A percentile compares a stretch with the other conserved stretches of the same genome.
Evolutionary conservation across 2,888 invertebrate genomes (phyloP).

Genomic region (Agrochola circellaris): DNA sequence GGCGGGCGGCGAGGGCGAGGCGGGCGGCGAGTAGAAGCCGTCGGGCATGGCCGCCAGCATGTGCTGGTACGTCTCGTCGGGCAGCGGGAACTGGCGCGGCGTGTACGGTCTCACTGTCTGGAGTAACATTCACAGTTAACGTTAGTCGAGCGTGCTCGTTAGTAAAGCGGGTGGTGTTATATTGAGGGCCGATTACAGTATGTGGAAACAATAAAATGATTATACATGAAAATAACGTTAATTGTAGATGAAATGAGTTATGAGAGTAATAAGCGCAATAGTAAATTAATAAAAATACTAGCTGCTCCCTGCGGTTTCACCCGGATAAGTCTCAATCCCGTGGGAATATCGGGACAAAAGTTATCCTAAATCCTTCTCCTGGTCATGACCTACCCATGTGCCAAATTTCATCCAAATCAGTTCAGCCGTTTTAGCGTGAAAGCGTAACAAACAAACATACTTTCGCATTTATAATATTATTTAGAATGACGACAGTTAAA

Average conservation of each 20-base stretch:
- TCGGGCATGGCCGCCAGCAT: slow-evolving; percentile 94
- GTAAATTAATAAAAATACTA: neutral
- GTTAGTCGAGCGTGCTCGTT: slow-evolving; percentile 62
- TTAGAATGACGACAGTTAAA: neutral
- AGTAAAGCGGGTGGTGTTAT: slow-evolving; percentile 53
- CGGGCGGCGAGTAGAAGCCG: slow-evolving; percentile 87
- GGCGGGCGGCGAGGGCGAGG: slow-evolving; percentile 55
- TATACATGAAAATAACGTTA: neutral
- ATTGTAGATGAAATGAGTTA: neutral
- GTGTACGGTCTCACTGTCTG: slow-evolving; percentile 94
- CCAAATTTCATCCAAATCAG: no score
- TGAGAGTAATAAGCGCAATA: neutral
- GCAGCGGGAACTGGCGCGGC: slow-evolving; percentile 93
- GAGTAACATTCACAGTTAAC: slow-evolving; percentile 68
- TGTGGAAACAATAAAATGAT: no score
- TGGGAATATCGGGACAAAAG: no score
- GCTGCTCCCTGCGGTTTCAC: no score
- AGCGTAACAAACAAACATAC: no score
- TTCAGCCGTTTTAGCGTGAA: no score
- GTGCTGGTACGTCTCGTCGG: slow-evolving; percentile 92
- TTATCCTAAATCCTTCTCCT: no score
- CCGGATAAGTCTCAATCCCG: no score
- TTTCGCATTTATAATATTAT: no score
- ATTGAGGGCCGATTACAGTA: neutral
- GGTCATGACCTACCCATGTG: no score